These are phyloP conservation scores for Drosophila grimshawi DNA, from an alignment of 1,140 invertebrate species.

Conservation along the genomic window DNA sequence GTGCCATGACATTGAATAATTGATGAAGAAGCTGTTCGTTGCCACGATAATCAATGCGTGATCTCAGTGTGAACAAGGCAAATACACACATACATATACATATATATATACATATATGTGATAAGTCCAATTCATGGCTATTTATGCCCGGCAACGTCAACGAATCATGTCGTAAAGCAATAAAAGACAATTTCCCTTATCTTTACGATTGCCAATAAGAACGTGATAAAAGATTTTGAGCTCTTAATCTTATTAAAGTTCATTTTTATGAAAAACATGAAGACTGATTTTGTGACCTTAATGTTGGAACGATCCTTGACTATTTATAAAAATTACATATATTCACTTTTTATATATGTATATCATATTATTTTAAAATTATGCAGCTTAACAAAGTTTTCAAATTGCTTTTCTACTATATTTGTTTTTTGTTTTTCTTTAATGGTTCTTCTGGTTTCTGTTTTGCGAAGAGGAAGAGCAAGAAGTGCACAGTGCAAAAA, in stretches of 20 bases:
- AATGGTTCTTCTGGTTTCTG: not conserved
- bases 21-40: conserved; percentile 49
- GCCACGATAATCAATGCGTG: conserved; percentile 23
- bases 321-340: no score
- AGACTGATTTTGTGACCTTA: no score
- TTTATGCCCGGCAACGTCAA: conserved; percentile 46
- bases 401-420: not conserved
- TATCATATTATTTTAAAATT: no score
- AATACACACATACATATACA: not conserved
- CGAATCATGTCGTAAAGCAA: not conserved
- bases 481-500: not conserved
- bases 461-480: not conserved
- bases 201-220: no score
- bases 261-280: no score
- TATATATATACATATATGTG: no score
- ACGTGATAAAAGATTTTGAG: no score
- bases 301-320: no score
- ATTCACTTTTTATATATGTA: no score
- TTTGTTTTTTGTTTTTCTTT: not conserved
- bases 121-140: conserved; percentile 45
- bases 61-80: conserved; percentile 18
- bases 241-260: no score
- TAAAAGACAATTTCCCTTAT: no score
- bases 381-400: no score
- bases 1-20: conserved; percentile 66